Base-by-base conservation (phyloP, 2,113 vertebrate species). In the Pelecanus crispus region DNA sequence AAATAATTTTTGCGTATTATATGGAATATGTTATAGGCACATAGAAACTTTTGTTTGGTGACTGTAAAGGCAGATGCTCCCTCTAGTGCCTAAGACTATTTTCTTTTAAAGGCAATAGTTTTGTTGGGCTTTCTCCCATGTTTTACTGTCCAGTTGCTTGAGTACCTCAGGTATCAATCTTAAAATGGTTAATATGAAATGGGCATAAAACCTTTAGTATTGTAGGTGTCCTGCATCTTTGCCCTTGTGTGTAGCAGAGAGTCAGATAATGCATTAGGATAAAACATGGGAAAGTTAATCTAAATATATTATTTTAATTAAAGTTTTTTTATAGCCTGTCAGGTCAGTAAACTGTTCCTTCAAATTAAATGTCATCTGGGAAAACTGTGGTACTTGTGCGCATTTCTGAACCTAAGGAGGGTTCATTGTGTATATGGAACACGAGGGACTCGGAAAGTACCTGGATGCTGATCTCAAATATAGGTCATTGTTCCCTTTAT, bases 1-100 rank as follows among this genome's bases (percentile, higher is more conserved):
- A 70, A 87, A 73, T 11, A 19, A 22, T 29, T 84, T 80, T 77
- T 93, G 11, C 1, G 1, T 13, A 0, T 74, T n/a, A 20, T 21
- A 24, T 16, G 10, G 40, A 85, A 32, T 59, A 62, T 34, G 12
- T 53, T 88, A 42, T 44, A 89, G 47, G 56, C 59, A 52, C 21
- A 58, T 11, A 31, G 44, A 71, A 81, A 78, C 65, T 67, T 85
- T 38, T 59, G 20, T 86, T 86, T 44, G 36, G 52, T 88, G 59
- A 96, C 96, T 93, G 10, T 78, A 93, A 97, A 96, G 95, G 49
- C 91, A 93, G 90, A 96, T 88, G 83, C 96, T 97, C 96, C 96
- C 96, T 95, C 96, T 97, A 96, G 96, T 96, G 96, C 90, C 92
- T 91, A 62, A 86, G 58, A 85, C 71, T 78, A 10, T 92, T 93